These are phyloP conservation scores for Benthosema pterotum DNA, from an alignment of 2,797 vertebrate species.

Conservation along the genomic window DNA sequence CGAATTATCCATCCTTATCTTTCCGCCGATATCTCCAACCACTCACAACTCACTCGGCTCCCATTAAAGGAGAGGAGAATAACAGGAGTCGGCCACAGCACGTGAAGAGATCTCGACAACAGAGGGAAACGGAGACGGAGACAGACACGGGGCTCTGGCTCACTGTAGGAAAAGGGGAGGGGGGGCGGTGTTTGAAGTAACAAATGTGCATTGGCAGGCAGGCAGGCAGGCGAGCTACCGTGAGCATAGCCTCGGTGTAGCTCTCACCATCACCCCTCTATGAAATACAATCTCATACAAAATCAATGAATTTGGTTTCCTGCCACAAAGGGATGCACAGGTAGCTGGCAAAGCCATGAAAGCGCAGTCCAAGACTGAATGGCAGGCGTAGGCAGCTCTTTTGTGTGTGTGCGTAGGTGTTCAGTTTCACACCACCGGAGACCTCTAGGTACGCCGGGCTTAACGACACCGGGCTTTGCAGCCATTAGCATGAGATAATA, in stretches of 20 bases:
- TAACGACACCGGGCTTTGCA: conserved; percentile 1
- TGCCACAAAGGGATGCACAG: conserved; percentile 14
- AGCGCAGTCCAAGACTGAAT: conserved; percentile 11
- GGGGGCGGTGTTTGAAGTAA: conserved; percentile 17
- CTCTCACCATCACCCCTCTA: conserved; percentile 17
- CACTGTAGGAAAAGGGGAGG: conserved; percentile 19
- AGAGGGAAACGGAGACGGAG: background rate
- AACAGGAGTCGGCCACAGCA: conserved; percentile 15
- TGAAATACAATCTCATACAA: conserved; percentile 40
- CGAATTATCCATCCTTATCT: conserved; percentile 48
- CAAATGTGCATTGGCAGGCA: conserved; percentile 15
- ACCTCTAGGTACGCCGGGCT: background rate
- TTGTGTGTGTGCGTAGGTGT: conserved; percentile 12
- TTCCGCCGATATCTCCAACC: conserved; percentile 30
- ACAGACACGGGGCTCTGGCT: conserved; percentile 2
- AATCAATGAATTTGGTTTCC: conserved; percentile 43
- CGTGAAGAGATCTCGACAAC: conserved; percentile 21
- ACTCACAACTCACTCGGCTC: conserved; percentile 6
- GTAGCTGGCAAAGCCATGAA: conserved; percentile 14
- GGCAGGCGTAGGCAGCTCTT: conserved; percentile 4
- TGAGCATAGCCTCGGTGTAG: conserved; percentile 20
- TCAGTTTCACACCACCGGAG: background rate
- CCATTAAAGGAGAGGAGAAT: conserved; percentile 20
- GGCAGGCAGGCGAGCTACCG: conserved; percentile 18
- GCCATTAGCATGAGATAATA: conserved; percentile 22